Evolutionary conservation across 1,140 invertebrate species (phyloP), one percentile per base, ranked within the genome.

Genomic region (Belonocnema kinseyi): DNA sequence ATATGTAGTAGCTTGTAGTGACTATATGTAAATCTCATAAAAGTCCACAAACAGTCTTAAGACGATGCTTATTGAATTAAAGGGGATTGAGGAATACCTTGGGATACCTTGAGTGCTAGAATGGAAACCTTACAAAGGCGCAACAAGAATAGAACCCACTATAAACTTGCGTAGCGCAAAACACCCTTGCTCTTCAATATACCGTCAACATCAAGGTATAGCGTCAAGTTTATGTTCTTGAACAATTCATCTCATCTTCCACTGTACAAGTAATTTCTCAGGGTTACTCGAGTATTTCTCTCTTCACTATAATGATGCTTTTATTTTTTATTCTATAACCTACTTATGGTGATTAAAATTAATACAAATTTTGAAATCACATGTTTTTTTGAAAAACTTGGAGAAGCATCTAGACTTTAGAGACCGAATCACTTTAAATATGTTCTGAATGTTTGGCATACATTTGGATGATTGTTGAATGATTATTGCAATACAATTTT

Each of bases 1-100:
- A 89, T 89, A 85, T 89, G 85, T 89, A 88, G 85, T 82, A 82
- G 83, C 85, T 75, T 50, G 1, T 52, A 5, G 12, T 61, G 50
- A 73, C 78, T 86, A 86, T 86, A 87, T 84, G 78, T 85, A 70
- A 70, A 54, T n/a, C 70, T 76, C 40, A 78, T 83, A 76, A 83
- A 91, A 91, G 87, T 88, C 89, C 83, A 56, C 83, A 90, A 91
- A 90, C 86, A 88, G 86, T 87, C 89, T 90, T 91, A 91, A 90
- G 83, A 82, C 81, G 73, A 76, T 74, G 71, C 61, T 88, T 88
- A 91, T 90, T 90, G 82, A 86, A 87, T 90, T 90, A 90, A 72
- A 76, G 77, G 79, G 85, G 89, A 90, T 91, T 90, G 81, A 74
- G 71, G 90, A 91, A 90, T 88, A 90, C 88, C 89, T 90, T 89